These are phyloP conservation scores for Phenacoccus solenopsis DNA, from an alignment of 1,140 invertebrate genomes.

Conservation along the genomic window DNA sequence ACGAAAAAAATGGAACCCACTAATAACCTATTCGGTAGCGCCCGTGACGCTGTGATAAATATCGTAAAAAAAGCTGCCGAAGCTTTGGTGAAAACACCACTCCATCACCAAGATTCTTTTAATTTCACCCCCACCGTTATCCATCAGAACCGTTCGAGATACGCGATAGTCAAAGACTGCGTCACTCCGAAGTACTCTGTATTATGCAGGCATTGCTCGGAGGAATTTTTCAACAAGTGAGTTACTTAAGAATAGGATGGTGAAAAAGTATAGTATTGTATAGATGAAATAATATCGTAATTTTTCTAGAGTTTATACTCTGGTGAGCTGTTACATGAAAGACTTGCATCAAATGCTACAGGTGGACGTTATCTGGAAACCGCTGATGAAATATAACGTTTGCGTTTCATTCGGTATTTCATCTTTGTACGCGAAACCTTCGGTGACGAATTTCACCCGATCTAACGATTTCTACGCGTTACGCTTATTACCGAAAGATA, in stretches of 20 bases:
- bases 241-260: too few relatives aligned
- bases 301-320: neutral
- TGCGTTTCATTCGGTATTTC: neutral
- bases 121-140: neutral
- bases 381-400: neutral
- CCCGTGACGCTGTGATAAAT: constrained; percentile 68
- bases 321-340: neutral
- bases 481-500: constrained; percentile 35
- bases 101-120: neutral
- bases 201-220: constrained; percentile 54
- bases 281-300: neutral
- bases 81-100: constrained; percentile 44
- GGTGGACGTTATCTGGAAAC: neutral
- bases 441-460: neutral
- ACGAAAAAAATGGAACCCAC: constrained; percentile 31
- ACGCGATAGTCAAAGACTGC: constrained; percentile 31
- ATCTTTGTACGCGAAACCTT: neutral
- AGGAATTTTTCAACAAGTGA: constrained; percentile 33
- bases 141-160: constrained; percentile 27
- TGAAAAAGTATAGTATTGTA: neutral
- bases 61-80: constrained; percentile 80
- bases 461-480: neutral
- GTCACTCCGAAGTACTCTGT: constrained; percentile 52
- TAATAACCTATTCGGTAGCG: constrained; percentile 66
- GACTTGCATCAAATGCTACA: neutral